Conservation (phyloP, 2,888 invertebrate species). For the Pimpla rufipes region DNA sequence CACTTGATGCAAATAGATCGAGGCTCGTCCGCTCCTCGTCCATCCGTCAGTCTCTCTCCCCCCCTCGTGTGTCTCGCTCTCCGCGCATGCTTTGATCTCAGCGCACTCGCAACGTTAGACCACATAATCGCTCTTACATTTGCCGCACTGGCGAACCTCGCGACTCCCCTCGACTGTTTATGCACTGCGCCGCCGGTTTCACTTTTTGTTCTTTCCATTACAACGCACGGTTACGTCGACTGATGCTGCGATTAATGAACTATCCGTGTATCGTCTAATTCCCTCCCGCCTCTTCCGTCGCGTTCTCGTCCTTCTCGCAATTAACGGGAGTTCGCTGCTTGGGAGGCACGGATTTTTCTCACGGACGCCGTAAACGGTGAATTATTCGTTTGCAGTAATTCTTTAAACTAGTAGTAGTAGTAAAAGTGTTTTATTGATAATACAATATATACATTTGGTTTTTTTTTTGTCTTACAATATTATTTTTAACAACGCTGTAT, state of each 20-base stretch:
- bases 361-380: too few relatives aligned
- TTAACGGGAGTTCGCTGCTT: background rate
- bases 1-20: conserved; percentile 31
- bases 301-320: background rate
- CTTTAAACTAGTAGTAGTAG: too few relatives aligned
- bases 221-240: conserved; percentile 38
- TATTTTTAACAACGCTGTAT: too few relatives aligned
- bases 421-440: too few relatives aligned
- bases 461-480: too few relatives aligned
- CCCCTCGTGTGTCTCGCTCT: background rate
- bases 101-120: conserved; percentile 45
- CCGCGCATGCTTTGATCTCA: background rate
- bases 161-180: conserved; percentile 35
- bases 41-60: background rate
- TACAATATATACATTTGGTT: too few relatives aligned
- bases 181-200: conserved; percentile 51
- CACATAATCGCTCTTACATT: conserved; percentile 61
- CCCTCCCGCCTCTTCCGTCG: background rate
- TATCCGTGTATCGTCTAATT: conserved; percentile 7
- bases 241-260: conserved; percentile 3
- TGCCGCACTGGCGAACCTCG: conserved; percentile 53
- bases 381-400: too few relatives aligned
- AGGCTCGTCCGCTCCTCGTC: conserved; percentile 15
- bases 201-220: conserved; percentile 23
- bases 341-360: background rate